Percentiles rank a stretch among this genome's conserved stretches.
Evolutionary conservation across 1,140 invertebrate genomes (phyloP).

Genomic region (Tetragnatha versicolor): DNA sequence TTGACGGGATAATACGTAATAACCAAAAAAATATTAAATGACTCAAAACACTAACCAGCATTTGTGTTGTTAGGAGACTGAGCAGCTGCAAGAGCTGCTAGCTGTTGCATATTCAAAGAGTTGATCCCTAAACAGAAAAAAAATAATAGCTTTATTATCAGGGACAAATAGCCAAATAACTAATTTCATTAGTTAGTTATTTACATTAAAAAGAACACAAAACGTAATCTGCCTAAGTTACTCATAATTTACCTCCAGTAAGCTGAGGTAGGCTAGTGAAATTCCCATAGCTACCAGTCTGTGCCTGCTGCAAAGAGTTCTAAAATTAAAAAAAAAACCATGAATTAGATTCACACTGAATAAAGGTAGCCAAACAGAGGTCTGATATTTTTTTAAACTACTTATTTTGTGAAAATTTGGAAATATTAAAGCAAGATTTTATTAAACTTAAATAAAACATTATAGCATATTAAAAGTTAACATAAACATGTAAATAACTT

Average conservation of each 20-base stretch:
- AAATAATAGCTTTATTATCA: not conserved
- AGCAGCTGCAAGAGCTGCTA: constrained; percentile 52
- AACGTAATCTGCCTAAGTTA: not conserved
- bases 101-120: constrained; percentile 51
- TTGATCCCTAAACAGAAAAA: constrained; percentile 67
- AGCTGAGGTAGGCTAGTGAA: constrained; percentile 52
- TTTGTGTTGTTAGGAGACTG: constrained; percentile 49
- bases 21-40: too few species aligned
- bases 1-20: too few species aligned
- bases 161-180: not conserved
- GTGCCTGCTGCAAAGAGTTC: constrained; percentile 50
- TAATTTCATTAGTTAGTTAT: not conserved
- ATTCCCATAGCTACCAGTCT: constrained; percentile 52
- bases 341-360: too few species aligned
- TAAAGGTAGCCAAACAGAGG: too few species aligned
- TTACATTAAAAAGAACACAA: not conserved
- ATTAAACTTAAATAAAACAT: too few species aligned
- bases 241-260: constrained; percentile 38
- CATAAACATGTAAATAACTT: too few species aligned
- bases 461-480: too few species aligned
- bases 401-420: too few species aligned
- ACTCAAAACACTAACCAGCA: constrained; percentile 23
- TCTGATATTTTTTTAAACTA: too few species aligned
- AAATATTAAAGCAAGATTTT: too few species aligned
- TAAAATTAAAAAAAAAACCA: not conserved